These are phyloP conservation scores for Mesoligia furuncula DNA, from an alignment of 2,888 invertebrate genomes.

Conservation along the genomic window DNA sequence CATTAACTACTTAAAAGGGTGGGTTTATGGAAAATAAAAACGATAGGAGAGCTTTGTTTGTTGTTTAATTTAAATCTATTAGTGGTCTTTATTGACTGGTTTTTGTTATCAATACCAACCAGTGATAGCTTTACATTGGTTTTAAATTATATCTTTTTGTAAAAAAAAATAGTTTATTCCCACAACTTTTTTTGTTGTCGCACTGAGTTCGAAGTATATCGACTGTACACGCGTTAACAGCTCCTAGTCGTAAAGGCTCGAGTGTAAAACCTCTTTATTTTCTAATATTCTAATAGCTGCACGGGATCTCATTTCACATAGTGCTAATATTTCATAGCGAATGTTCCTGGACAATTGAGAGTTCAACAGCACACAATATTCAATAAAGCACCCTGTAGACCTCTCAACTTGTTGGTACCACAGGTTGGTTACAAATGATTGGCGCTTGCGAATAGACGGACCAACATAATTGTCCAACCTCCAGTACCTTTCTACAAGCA, in stretches of 20 bases:
- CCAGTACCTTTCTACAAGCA: too few relatives aligned
- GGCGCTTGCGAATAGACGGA: background rate
- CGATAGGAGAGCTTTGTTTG: constrained; percentile 42
- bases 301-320: constrained; percentile 57
- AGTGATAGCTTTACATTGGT: background rate
- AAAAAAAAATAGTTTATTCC: background rate
- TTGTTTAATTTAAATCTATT: constrained; percentile 50
- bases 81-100: constrained; percentile 21
- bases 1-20: constrained; percentile 73
- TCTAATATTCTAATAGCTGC: constrained; percentile 56
- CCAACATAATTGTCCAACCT: background rate
- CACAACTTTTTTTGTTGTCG: constrained; percentile 11
- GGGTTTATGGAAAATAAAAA: constrained; percentile 53
- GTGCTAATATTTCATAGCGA: constrained; percentile 58
- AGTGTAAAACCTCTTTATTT: constrained; percentile 43
- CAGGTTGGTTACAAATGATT: background rate
- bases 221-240: constrained; percentile 24
- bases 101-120: constrained; percentile 28
- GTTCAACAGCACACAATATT: constrained; percentile 76
- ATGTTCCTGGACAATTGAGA: constrained; percentile 55
- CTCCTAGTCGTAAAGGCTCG: constrained; percentile 28
- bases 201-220: background rate
- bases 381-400: constrained; percentile 46
- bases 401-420: background rate
- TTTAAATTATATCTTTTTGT: background rate